These are phyloP conservation scores for Theristus sp. DNA, from an alignment of 2,888 invertebrate species.

Conservation along the genomic window DNA sequence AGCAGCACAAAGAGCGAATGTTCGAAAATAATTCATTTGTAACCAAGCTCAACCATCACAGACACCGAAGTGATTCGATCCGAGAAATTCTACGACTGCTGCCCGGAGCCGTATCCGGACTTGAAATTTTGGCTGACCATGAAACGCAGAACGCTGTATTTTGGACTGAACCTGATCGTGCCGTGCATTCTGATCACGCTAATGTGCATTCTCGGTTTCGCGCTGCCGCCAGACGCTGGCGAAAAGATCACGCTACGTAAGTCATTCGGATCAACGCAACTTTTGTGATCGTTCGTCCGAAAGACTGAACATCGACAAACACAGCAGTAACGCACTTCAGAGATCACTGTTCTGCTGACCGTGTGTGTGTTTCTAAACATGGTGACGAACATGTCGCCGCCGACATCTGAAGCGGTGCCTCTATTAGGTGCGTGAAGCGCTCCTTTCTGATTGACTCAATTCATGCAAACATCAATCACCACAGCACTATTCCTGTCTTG, in stretches of 20 bases:
- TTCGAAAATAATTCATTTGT: neutral
- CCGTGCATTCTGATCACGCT: slow-evolving; percentile 95
- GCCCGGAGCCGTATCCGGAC: slow-evolving; percentile 60
- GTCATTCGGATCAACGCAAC: neutral
- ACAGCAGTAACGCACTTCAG: slow-evolving; percentile 15
- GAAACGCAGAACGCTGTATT: slow-evolving; percentile 85
- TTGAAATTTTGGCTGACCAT: slow-evolving; percentile 54
- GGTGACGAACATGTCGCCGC: slow-evolving; percentile 92
- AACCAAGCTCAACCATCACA: slow-evolving; percentile 5
- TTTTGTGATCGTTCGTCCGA: neutral
- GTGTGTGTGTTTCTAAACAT: slow-evolving; percentile 94
- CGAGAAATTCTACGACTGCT: slow-evolving; percentile 48
- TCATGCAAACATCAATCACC: too few relatives aligned
- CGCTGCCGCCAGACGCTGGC: slow-evolving; percentile 92
- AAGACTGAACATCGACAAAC: too few relatives aligned
- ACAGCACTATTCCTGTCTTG: too few relatives aligned
- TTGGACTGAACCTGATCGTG: slow-evolving; percentile 97
- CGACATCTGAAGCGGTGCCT: slow-evolving; percentile 95
- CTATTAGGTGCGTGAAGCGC: slow-evolving; percentile 68
- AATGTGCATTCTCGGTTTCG: slow-evolving; percentile 93
- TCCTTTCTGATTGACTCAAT: too few relatives aligned
- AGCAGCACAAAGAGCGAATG: too few relatives aligned
- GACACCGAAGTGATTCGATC: slow-evolving; percentile 17
- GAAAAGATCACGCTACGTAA: slow-evolving; percentile 89
- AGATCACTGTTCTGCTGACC: slow-evolving; percentile 45